Evolutionary conservation across 1,140 invertebrate species (phyloP).

Genomic region (Akabosia matsudoensis): DNA sequence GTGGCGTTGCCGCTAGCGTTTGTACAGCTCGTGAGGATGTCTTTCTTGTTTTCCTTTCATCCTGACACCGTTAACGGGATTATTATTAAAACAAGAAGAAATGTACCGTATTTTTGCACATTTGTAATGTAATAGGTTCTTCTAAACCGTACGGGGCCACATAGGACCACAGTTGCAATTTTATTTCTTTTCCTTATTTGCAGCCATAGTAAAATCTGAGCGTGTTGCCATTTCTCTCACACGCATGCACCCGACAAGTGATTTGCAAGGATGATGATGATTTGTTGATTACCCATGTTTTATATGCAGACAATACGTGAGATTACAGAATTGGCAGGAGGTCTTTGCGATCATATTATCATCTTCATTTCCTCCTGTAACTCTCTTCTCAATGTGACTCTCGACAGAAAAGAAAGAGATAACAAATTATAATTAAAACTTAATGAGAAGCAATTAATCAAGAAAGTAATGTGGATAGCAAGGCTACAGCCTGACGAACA

Average conservation of each 20-base stretch:
- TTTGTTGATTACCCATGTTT: too few species aligned
- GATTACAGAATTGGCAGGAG: too few species aligned
- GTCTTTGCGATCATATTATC: background rate
- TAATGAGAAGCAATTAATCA: conserved; percentile 21
- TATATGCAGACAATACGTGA: too few species aligned
- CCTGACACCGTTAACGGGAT: background rate
- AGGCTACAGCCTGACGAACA: background rate
- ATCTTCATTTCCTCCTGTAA: background rate
- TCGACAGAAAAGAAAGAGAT: background rate
- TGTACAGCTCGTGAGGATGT: background rate
- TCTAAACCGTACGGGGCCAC: too few species aligned
- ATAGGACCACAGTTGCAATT: too few species aligned
- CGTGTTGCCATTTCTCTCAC: too few species aligned
- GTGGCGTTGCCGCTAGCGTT: background rate
- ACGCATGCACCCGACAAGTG: too few species aligned
- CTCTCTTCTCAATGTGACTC: background rate
- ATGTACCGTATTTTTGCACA: background rate
- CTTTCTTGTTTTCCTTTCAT: background rate
- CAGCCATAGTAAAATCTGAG: too few species aligned
- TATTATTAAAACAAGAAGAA: background rate
- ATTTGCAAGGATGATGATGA: too few species aligned
- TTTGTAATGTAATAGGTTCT: background rate
- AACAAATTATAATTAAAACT: conserved; percentile 1
- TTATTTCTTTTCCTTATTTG: background rate
- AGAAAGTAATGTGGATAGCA: background rate